Percentiles rank a stretch among this genome's conserved stretches.
These are phyloP conservation scores for Drosophila kurseongensis DNA, from an alignment of 1,140 invertebrate genomes.

Conservation along the genomic window DNA sequence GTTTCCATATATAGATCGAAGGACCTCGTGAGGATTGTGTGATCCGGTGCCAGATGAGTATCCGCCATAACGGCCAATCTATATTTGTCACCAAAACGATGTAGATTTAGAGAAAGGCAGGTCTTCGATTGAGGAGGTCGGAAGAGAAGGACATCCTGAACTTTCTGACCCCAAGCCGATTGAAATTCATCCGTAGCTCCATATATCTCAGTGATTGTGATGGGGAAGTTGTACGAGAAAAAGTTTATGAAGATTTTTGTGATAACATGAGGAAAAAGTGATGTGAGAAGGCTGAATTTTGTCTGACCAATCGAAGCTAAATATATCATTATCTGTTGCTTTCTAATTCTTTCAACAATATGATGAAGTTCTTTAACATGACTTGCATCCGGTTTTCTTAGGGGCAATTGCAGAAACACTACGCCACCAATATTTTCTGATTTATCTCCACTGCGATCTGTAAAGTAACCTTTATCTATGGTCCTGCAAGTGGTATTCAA, in stretches of 20 bases:
- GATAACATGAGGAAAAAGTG: conserved; percentile 88
- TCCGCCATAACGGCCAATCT: conserved; percentile 91
- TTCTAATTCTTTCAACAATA: conserved; percentile 87
- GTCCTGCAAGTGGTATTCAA: conserved; percentile 85
- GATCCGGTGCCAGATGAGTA: conserved; percentile 88
- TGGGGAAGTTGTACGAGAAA: conserved; percentile 89
- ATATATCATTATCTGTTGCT: conserved; percentile 88
- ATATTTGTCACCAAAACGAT: conserved; percentile 89
- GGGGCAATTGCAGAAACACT: conserved; percentile 85
- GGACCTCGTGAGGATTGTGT: conserved; percentile 76
- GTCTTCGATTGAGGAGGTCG: conserved; percentile 92
- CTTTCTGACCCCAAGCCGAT: conserved; percentile 89
- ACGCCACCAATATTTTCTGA: conserved; percentile 82
- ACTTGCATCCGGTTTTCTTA: conserved; percentile 80
- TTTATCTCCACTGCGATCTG: conserved; percentile 66
- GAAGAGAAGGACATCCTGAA: conserved; percentile 90
- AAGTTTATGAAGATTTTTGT: conserved; percentile 89
- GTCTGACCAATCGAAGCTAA: conserved; percentile 89
- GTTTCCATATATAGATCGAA: conserved; percentile 82
- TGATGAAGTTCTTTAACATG: conserved; percentile 85
- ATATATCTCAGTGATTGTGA: conserved; percentile 90
- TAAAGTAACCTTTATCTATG: conserved; percentile 83
- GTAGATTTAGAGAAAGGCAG: conserved; percentile 90
- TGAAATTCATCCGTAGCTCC: conserved; percentile 72
- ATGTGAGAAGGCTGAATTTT: conserved; percentile 88